Conservation (phyloP, 2,113 vertebrate species). For the Syrmaticus mikado region DNA sequence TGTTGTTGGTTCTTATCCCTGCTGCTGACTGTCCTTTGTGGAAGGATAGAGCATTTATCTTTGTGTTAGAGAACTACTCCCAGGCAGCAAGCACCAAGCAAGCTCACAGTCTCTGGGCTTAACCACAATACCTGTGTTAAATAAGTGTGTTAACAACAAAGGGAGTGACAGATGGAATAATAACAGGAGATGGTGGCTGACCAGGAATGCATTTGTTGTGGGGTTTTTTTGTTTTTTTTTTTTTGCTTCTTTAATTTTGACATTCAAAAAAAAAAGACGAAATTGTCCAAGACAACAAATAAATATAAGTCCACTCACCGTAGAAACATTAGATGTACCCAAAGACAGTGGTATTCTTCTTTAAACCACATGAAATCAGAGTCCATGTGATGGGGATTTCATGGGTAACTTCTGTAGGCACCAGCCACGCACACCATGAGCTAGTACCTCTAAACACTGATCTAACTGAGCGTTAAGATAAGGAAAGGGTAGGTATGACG, state of each 20-base stretch:
- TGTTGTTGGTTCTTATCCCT: not conserved
- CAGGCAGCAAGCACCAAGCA: not conserved
- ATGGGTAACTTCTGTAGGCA: accelerated
- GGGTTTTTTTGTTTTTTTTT: not conserved
- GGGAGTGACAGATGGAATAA: not conserved
- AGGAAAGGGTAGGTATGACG: not conserved
- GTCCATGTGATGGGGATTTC: not conserved
- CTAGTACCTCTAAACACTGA: not conserved
- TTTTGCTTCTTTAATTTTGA: not conserved
- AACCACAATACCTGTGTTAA: not conserved
- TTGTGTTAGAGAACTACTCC: not conserved
- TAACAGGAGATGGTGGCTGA: not conserved
- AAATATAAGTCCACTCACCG: too few relatives aligned
- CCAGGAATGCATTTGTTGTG: not conserved
- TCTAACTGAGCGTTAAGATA: not conserved
- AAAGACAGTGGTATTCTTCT: too few relatives aligned
- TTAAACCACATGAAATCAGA: not conserved
- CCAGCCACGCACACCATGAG: accelerated
- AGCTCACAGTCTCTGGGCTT: not conserved
- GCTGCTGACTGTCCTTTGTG: not conserved
- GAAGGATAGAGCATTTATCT: too few relatives aligned
- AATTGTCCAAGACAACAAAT: too few relatives aligned
- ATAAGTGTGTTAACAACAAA: not conserved
- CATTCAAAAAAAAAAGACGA: too few relatives aligned
- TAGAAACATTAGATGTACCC: too few relatives aligned